Percentiles rank a stretch among this genome's conserved stretches.
Conservation (phyloP, 2,113 vertebrate species). For the Atlantisia rogersi region DNA sequence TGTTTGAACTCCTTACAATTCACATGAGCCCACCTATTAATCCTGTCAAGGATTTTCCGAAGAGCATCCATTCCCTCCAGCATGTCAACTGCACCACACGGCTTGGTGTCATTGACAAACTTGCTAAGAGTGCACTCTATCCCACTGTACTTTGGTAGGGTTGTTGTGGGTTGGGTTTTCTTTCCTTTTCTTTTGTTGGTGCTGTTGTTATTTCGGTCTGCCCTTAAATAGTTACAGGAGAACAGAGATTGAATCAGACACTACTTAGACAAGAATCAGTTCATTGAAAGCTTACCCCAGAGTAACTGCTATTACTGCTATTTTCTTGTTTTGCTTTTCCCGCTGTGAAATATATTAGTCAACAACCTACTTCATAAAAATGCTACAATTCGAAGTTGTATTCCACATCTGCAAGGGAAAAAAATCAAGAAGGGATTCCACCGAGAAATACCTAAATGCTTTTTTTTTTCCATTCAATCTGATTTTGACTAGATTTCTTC, state of each 20-base stretch:
- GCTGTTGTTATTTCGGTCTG: neutral
- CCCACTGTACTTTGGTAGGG: neutral
- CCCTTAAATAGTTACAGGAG: neutral
- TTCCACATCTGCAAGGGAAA: neutral
- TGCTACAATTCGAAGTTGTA: neutral
- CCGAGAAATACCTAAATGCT: neutral
- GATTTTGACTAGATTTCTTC: neutral
- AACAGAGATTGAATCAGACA: neutral
- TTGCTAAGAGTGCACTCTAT: too few species aligned
- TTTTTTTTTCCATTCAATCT: neutral
- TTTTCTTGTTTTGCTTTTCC: neutral
- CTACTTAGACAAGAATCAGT: neutral
- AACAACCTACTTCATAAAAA: neutral
- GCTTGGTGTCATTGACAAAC: too few species aligned
- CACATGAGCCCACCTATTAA: too few species aligned
- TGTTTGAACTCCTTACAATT: too few species aligned
- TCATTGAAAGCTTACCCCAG: neutral
- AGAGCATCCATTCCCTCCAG: too few species aligned
- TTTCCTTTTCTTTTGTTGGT: neutral
- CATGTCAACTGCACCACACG: too few species aligned
- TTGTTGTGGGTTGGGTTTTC: neutral
- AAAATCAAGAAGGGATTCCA: neutral
- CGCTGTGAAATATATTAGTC: neutral
- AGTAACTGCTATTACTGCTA: neutral
- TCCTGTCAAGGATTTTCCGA: too few species aligned